A percentile compares a stretch with the other conserved stretches of the same genome.
Conservation (phyloP, 2,113 vertebrate species). For the Dasypus novemcinctus region DNA sequence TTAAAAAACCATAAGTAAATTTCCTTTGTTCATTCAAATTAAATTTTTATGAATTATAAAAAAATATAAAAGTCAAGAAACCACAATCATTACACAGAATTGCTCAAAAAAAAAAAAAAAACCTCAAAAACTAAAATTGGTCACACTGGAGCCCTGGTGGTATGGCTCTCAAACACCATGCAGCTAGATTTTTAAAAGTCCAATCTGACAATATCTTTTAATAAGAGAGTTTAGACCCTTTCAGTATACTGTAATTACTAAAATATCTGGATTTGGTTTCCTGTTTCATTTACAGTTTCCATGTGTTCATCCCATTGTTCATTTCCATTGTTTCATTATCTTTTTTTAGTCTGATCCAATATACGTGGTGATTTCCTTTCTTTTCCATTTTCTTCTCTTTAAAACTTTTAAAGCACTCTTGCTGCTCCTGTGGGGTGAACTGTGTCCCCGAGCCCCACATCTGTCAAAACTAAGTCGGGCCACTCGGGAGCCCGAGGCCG, state of each 20-base stretch:
- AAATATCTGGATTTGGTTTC: not conserved
- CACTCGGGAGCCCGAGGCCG: constrained; percentile 82
- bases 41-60: not conserved
- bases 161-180: not conserved
- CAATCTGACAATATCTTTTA: not conserved
- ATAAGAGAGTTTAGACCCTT: not conserved
- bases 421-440: not conserved
- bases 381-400: not conserved
- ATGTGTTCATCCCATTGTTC: not conserved
- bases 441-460: fast-evolving
- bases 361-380: not conserved
- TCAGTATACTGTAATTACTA: not conserved
- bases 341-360: not conserved
- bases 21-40: not conserved
- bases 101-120: too few relatives aligned
- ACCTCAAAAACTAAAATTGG: too few relatives aligned
- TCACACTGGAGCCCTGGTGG: not conserved
- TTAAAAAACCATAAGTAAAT: not conserved
- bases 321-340: not conserved
- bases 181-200: not conserved
- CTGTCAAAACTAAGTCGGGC: constrained; percentile 91
- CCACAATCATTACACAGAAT: not conserved
- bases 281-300: not conserved
- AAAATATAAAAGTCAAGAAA: not conserved
- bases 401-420: not conserved